Evolutionary conservation across 2,113 vertebrate genomes (phyloP).

Genomic region (Natator depressus): DNA sequence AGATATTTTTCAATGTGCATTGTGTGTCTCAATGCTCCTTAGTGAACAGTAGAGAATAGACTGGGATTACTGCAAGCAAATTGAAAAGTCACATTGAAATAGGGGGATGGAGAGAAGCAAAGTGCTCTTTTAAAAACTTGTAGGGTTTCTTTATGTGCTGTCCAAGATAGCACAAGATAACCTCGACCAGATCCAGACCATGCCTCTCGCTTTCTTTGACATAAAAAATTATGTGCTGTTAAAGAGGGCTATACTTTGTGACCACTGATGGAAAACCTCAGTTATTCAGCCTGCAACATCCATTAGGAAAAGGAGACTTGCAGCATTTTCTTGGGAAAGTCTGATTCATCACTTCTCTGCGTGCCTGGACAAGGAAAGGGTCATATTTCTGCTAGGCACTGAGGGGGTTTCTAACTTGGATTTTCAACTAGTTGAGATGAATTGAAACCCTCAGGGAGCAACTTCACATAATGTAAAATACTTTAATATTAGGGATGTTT

Average conservation of each 20-base stretch:
- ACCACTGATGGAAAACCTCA: slow-evolving; percentile 9
- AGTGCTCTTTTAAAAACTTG: not conserved
- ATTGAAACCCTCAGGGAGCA: slow-evolving; percentile 65
- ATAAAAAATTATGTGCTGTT: not conserved
- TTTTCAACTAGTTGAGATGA: slow-evolving; percentile 70
- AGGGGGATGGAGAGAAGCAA: not conserved
- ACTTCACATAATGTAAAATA: slow-evolving; percentile 73
- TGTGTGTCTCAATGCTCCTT: not conserved
- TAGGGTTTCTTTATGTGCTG: not conserved
- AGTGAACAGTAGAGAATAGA: not conserved
- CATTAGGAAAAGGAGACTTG: slow-evolving; percentile 51
- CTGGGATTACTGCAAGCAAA: not conserved
- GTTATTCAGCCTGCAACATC: slow-evolving; percentile 38
- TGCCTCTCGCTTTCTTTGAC: not conserved
- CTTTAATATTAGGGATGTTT: slow-evolving; percentile 69
- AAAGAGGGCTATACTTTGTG: not conserved
- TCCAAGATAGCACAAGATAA: slow-evolving; percentile 22
- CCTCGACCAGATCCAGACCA: not conserved
- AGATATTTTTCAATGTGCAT: not conserved
- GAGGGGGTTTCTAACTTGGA: slow-evolving; percentile 54
- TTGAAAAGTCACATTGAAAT: not conserved
- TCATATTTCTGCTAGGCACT: slow-evolving; percentile 66
- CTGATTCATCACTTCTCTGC: slow-evolving; percentile 72
- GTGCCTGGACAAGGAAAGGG: slow-evolving; percentile 63
- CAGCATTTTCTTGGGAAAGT: slow-evolving; percentile 57